A percentile compares a stretch with the other conserved stretches of the same genome.
Evolutionary conservation across 2,113 vertebrate species (phyloP).

Genomic region (Arenaria interpres): DNA sequence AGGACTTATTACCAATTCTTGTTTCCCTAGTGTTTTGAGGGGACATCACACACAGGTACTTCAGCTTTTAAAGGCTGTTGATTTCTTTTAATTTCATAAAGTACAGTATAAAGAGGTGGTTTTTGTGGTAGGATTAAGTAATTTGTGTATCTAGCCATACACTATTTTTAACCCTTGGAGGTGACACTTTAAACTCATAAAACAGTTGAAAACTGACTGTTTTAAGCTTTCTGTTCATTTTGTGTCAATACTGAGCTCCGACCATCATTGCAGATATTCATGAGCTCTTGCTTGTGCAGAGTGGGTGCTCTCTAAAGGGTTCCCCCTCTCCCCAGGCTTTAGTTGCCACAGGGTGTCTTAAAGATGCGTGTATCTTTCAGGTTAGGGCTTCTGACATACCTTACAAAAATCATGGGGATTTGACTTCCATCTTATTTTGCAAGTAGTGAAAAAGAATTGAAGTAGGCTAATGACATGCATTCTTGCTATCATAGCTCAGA

Average conservation of each 20-base stretch:
- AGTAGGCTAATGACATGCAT: slow-evolving; percentile 14
- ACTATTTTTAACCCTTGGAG: neutral
- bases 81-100: neutral
- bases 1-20: neutral
- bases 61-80: neutral
- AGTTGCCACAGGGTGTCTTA: neutral
- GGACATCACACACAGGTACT: neutral
- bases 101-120: neutral
- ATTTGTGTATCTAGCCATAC: neutral
- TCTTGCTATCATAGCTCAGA: neutral
- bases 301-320: neutral
- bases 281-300: neutral
- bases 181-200: neutral
- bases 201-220: neutral
- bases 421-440: neutral
- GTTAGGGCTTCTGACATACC: neutral
- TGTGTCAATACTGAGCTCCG: neutral
- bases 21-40: neutral
- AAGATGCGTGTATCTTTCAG: neutral
- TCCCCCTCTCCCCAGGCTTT: neutral
- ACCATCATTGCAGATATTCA: neutral
- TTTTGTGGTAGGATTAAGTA: neutral
- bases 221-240: neutral
- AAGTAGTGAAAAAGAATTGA: neutral
- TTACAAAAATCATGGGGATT: neutral